Base-by-base conservation (phyloP, 2,888 invertebrate genomes). In the Trachelus tabidus region DNA sequence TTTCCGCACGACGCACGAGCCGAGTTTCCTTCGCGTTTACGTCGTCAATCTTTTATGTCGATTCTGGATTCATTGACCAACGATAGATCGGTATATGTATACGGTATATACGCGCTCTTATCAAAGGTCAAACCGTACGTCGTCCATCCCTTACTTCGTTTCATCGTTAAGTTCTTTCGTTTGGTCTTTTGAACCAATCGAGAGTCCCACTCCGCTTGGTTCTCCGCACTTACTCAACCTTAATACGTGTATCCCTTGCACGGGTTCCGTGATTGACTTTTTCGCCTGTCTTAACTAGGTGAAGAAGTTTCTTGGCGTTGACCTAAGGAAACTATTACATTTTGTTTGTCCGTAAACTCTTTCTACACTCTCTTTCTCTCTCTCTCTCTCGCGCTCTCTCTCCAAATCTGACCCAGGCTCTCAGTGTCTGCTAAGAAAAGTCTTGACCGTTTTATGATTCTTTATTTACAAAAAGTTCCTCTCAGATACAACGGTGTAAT, bases 21-120 rank as follows among this genome's bases (percentile, higher is more conserved):
- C 34, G 74, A 35, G 12, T 12, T 31, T 56, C 35, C 23, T 23
- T 31, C 2, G 33, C 82, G 81, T 78, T 79, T 78, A 73, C 82
- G 77, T 84, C 85, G 85, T 87, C 85, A 85, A 87, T 87, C 86
- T 87, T 85, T 82, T 23, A 79, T 80, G 81, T 80, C 77, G 69
- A 80, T 83, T 56, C 9, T 34, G 83, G 77, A 84, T 84, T 87
- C 85, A 85, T 87, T 85, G 86, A 82, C 83, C 79, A 78, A 73
- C 79, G 76, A 34, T 12, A 12, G 71, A 34, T 23, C 23, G 9
- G 56, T 56, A 56, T 56, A 56, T 9, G 9, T 23, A 56, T 23
- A 1, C 23, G 0, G 9, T 23, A 56, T 56, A 56, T 23, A 23
- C 2, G 4, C 2, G 9, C 23, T 15, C 0, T 9, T 56, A 2